Conservation (phyloP, 1,140 invertebrate species). For the Meloidogyne exigua region DNA sequence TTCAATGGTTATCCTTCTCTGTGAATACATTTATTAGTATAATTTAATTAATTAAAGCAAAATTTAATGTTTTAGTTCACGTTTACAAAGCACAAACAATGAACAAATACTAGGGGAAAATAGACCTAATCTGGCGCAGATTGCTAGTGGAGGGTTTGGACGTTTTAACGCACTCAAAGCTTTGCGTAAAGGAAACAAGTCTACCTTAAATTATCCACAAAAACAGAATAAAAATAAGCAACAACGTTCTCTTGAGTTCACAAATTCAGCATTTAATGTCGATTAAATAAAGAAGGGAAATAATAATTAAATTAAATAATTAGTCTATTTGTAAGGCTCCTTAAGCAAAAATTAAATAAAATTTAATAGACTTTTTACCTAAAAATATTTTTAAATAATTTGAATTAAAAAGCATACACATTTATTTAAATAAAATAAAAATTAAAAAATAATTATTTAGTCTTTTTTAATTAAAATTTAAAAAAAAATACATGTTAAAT, state of each 20-base stretch:
- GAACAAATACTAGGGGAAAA: not conserved
- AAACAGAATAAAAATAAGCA: not conserved
- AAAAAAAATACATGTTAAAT: too few species aligned
- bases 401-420: too few species aligned
- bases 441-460: too few species aligned
- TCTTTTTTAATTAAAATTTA: too few species aligned
- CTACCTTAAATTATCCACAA: not conserved
- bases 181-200: not conserved
- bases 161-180: not conserved
- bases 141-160: not conserved
- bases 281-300: not conserved
- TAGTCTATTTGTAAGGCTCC: too few species aligned
- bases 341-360: too few species aligned
- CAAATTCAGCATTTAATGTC: conserved; percentile 22
- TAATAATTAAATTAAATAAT: too few species aligned
- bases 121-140: not conserved
- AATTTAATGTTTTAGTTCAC: not conserved
- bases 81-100: conserved; percentile 5
- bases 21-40: conserved; percentile 89
- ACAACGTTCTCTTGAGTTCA: not conserved
- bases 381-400: too few species aligned
- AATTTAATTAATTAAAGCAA: too few species aligned
- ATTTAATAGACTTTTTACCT: too few species aligned
- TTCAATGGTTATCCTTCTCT: conserved; percentile 82
- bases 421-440: too few species aligned